phyloP scores from a whole-genome alignment of 2,888 invertebrate species.

The Schizotus pectinicornis region DNA sequence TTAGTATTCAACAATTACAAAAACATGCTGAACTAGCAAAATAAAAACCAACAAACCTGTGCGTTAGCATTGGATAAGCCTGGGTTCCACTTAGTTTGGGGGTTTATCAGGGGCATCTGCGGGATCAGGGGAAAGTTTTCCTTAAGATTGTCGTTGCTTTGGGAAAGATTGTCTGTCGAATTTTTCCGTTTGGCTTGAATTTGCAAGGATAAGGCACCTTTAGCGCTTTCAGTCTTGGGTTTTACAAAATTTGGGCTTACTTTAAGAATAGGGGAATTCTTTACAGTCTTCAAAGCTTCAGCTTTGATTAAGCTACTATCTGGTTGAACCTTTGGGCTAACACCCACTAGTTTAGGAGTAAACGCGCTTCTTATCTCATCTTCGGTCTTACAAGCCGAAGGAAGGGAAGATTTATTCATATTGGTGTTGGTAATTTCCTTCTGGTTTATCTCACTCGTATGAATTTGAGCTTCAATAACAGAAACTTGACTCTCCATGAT shows the following conservation, averaged over 20 bases:
- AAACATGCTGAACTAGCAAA: conserved; percentile 2
- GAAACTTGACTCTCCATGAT: conserved; percentile 40
- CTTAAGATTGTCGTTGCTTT: conserved; percentile 32
- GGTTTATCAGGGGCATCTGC: conserved; percentile 54
- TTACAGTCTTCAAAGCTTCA: conserved; percentile 36
- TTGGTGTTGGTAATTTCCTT: background rate
- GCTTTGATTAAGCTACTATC: conserved; percentile 15
- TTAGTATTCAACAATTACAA: conserved; percentile 16
- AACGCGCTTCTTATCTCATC: background rate
- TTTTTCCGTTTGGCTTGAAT: conserved; percentile 52
- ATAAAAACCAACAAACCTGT: conserved; percentile 52
- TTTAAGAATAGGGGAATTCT: conserved; percentile 61
- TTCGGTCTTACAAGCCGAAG: too few species aligned
- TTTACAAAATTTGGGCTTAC: conserved; percentile 65
- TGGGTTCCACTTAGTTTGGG: conserved; percentile 46
- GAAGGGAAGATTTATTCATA: too few species aligned
- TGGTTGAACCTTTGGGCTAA: conserved; percentile 33
- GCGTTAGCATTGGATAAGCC: conserved; percentile 42
- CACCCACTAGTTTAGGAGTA: conserved; percentile 37
- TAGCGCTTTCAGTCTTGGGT: conserved; percentile 51
- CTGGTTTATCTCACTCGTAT: conserved; percentile 20
- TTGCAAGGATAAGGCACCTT: conserved; percentile 53
- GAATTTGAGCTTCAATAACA: conserved; percentile 49
- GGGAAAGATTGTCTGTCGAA: conserved; percentile 34
- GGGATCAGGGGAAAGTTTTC: conserved; percentile 40